Conservation (phyloP, 2,797 vertebrate genomes). For the Pogonophryne albipinna region DNA sequence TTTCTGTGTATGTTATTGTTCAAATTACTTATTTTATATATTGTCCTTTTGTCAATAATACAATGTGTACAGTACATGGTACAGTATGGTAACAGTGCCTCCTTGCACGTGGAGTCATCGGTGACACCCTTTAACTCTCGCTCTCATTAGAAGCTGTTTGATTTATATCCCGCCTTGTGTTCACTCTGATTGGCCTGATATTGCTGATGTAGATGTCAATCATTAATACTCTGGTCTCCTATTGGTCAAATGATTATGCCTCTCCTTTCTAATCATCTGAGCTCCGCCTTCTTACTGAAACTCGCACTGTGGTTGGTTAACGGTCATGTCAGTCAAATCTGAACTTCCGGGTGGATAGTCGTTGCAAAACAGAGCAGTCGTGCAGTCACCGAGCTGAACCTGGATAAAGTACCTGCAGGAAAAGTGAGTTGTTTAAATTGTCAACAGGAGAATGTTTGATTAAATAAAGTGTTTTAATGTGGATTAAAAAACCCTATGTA, state of each 20-base stretch:
- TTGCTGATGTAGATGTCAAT: accelerated
- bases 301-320: constrained; percentile 55
- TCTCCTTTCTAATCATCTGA: accelerated
- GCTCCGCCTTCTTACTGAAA: not conserved
- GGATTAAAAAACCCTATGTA: not conserved
- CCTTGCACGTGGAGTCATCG: no score
- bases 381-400: constrained; percentile 11
- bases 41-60: no score
- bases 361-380: constrained; percentile 69
- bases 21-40: no score
- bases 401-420: not conserved
- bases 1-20: no score
- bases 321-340: constrained; percentile 15
- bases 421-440: constrained; percentile 53
- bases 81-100: not conserved
- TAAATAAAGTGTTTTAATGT: accelerated
- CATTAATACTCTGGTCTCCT: accelerated
- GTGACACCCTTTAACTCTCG: not conserved
- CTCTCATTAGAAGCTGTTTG: constrained; percentile 37
- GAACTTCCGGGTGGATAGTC: constrained; percentile 69
- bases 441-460: not conserved
- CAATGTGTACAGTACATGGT: no score
- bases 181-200: constrained; percentile 25
- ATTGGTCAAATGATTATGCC: constrained; percentile 44
- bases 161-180: constrained; percentile 14